Evolutionary conservation across 2,888 invertebrate genomes (phyloP).

Genomic region (Phalera bucephala): DNA sequence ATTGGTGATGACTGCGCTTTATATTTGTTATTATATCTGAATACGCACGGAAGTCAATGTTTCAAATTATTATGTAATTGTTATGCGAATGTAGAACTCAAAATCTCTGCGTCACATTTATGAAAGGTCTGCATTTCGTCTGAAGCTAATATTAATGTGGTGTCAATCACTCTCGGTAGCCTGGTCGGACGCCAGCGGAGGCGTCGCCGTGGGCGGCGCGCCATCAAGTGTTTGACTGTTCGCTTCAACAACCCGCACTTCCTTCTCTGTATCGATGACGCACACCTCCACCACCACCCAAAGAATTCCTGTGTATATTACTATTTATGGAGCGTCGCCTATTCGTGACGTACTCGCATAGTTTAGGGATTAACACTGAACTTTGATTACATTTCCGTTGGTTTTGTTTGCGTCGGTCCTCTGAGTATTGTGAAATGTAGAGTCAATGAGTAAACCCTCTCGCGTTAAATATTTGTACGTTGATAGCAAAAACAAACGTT

Average conservation of each 20-base stretch:
- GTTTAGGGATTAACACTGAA: constrained; percentile 39
- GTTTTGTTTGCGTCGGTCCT: constrained; percentile 20
- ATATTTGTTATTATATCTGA: too few species aligned
- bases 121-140: constrained; percentile 38
- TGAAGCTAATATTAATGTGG: constrained; percentile 32
- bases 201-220: constrained; percentile 43
- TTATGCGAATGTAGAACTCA: too few species aligned
- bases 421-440: constrained; percentile 23
- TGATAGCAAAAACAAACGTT: constrained; percentile 11
- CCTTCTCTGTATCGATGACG: constrained; percentile 60
- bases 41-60: too few species aligned
- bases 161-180: constrained; percentile 31
- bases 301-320: constrained; percentile 46
- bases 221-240: constrained; percentile 53
- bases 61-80: too few species aligned
- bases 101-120: constrained; percentile 12
- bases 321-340: constrained; percentile 61
- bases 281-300: constrained; percentile 42
- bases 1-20: too few species aligned
- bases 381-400: constrained; percentile 25
- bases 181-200: constrained; percentile 13
- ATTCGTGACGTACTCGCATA: constrained; percentile 30
- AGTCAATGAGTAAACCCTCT: constrained; percentile 6
- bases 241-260: constrained; percentile 44
- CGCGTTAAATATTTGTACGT: constrained; percentile 1